Conservation (phyloP, 1,140 invertebrate species). For the Macrobrachium rosenbergii region DNA sequence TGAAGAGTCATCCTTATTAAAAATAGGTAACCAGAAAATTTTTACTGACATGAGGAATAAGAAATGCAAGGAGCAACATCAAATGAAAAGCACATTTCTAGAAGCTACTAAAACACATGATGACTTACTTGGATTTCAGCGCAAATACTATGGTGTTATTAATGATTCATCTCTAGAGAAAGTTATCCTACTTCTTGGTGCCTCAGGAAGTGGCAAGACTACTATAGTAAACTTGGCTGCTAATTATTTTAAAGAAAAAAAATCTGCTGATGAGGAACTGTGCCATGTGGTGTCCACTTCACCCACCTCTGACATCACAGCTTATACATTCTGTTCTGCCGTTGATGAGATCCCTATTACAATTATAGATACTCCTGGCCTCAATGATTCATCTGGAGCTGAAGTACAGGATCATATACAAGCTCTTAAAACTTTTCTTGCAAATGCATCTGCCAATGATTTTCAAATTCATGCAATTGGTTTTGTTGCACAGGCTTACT, state of each 20-base stretch:
- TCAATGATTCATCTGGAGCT: conserved; percentile 47
- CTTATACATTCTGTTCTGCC: conserved; percentile 24
- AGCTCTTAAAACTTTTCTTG: conserved; percentile 47
- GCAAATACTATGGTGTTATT: conserved; percentile 31
- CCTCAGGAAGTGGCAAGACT: conserved; percentile 49
- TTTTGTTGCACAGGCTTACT: conserved; percentile 45
- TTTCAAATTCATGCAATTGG: conserved; percentile 42
- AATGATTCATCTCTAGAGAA: neutral
- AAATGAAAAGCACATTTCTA: no score
- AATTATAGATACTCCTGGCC: conserved; percentile 39
- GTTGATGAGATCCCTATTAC: conserved; percentile 16
- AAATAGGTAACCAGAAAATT: no score
- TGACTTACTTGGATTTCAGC: conserved; percentile 23
- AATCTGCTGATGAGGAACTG: conserved; percentile 5
- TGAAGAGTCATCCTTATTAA: no score
- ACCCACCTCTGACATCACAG: conserved; percentile 28
- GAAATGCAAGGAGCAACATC: no score
- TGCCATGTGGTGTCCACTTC: conserved; percentile 12
- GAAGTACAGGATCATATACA: conserved; percentile 43
- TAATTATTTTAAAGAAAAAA: conserved; percentile 35
- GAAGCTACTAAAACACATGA: no score
- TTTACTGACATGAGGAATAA: no score
- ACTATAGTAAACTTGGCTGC: conserved; percentile 32
- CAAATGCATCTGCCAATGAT: conserved; percentile 28
- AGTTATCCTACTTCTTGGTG: conserved; percentile 42